These are phyloP conservation scores for Allophyes oxyacanthae DNA, from an alignment of 2,888 invertebrate species.

Conservation along the genomic window DNA sequence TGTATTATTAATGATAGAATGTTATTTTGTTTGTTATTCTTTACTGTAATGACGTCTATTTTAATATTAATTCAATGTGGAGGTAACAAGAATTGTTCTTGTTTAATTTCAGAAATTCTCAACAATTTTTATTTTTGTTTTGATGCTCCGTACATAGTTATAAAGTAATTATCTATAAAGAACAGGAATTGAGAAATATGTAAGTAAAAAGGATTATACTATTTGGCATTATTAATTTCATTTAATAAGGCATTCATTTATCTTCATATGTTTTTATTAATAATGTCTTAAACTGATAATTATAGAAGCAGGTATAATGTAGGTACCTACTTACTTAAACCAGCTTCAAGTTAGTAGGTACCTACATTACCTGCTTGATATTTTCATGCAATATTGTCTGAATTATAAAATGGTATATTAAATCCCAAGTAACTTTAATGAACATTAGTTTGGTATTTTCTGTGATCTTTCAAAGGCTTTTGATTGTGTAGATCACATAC, in stretches of 20 bases:
- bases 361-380: too few relatives aligned
- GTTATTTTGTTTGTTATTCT: slow-evolving; percentile 55
- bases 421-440: too few relatives aligned
- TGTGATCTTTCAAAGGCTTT: too few relatives aligned
- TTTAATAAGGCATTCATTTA: slow-evolving; percentile 4
- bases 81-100: slow-evolving; percentile 26
- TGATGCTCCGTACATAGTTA: slow-evolving; percentile 9
- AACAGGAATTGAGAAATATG: slow-evolving; percentile 11
- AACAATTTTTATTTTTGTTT: slow-evolving; percentile 30
- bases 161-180: slow-evolving; percentile 25
- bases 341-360: too few relatives aligned
- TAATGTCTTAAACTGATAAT: background rate
- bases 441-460: too few relatives aligned
- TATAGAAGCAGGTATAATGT: background rate
- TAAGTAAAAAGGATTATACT: slow-evolving; percentile 1
- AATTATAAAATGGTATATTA: too few relatives aligned
- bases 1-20: slow-evolving; percentile 59
- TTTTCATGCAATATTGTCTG: too few relatives aligned
- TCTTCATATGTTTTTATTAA: too few relatives aligned
- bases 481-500: too few relatives aligned
- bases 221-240: slow-evolving; percentile 1
- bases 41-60: slow-evolving; percentile 54
- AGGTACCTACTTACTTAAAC: too few relatives aligned
- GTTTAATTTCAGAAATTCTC: slow-evolving; percentile 36
- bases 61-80: slow-evolving; percentile 54